phyloP scores from a whole-genome alignment of 1,140 invertebrate species.

The Eupristina koningsbergeri region DNA sequence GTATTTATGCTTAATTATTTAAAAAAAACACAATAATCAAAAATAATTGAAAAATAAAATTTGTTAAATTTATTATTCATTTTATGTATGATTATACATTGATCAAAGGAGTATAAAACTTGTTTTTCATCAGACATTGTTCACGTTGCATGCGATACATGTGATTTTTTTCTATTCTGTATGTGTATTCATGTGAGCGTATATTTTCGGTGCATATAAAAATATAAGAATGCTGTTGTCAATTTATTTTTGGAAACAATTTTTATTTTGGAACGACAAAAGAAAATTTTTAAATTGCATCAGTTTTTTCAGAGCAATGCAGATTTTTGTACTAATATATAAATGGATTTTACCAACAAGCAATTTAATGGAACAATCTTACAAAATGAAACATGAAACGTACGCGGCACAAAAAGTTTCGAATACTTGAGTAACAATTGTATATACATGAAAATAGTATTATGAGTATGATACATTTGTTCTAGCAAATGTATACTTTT shows the following conservation, averaged over 20 bases:
- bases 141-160: conserved; percentile 19
- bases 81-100: conserved; percentile 7
- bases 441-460: conserved; percentile 59
- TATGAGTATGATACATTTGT: conserved; percentile 54
- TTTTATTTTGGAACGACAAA: background rate
- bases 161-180: background rate
- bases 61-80: background rate
- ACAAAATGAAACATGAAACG: background rate
- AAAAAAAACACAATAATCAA: background rate
- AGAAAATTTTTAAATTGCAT: background rate
- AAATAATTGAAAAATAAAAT: background rate
- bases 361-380: background rate
- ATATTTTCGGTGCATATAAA: background rate
- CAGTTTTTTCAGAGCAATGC: too few relatives aligned
- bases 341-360: background rate
- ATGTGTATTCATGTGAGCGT: background rate
- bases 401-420: background rate
- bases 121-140: conserved; percentile 21
- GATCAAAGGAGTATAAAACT: conserved; percentile 1
- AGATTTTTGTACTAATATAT: conserved; percentile 24
- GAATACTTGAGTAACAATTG: conserved; percentile 29
- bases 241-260: background rate
- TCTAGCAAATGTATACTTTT: conserved; percentile 50
- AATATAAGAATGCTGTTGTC: background rate
- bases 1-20: background rate